Evolutionary conservation across 2,797 vertebrate genomes (phyloP).

Genomic region (Anolis apletophallus): DNA sequence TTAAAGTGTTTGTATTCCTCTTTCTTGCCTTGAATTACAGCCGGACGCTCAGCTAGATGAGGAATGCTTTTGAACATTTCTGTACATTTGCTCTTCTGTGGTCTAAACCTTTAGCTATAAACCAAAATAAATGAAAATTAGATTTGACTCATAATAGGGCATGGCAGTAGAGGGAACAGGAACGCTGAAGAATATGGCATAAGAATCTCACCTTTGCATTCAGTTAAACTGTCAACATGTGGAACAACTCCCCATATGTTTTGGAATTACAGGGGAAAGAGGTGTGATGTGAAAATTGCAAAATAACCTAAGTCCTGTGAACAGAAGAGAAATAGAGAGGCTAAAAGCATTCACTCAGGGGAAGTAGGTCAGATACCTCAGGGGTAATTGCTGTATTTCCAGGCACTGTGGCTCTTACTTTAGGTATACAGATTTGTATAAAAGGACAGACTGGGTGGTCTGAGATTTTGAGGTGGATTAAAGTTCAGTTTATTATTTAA

Average conservation of each 20-base stretch:
- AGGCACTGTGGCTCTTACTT: neutral
- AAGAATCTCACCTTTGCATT: conserved; percentile 30
- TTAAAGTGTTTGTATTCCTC: neutral
- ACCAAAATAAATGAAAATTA: conserved; percentile 17
- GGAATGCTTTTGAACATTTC: neutral
- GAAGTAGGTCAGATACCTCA: conserved; percentile 19
- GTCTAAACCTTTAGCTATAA: conserved; percentile 8
- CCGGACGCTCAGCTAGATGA: neutral
- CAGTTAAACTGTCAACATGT: conserved; percentile 15
- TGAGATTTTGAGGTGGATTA: neutral
- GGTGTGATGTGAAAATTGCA: conserved; percentile 6
- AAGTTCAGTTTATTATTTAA: neutral
- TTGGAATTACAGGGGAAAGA: conserved; percentile 39
- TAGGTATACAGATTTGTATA: conserved; percentile 22
- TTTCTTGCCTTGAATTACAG: neutral
- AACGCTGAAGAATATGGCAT: conserved; percentile 10
- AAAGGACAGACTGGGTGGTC: neutral
- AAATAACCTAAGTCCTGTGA: conserved; percentile 22
- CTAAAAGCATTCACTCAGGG: conserved; percentile 30
- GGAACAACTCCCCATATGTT: conserved; percentile 40
- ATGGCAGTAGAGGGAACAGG: conserved; percentile 1
- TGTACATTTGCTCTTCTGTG: conserved; percentile 1
- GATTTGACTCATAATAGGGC: conserved; percentile 29
- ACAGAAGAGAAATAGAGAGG: conserved; percentile 9
- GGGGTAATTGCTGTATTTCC: conserved; percentile 23